phyloP scores from a whole-genome alignment of 2,888 invertebrate species.

The Ophion costatus region DNA sequence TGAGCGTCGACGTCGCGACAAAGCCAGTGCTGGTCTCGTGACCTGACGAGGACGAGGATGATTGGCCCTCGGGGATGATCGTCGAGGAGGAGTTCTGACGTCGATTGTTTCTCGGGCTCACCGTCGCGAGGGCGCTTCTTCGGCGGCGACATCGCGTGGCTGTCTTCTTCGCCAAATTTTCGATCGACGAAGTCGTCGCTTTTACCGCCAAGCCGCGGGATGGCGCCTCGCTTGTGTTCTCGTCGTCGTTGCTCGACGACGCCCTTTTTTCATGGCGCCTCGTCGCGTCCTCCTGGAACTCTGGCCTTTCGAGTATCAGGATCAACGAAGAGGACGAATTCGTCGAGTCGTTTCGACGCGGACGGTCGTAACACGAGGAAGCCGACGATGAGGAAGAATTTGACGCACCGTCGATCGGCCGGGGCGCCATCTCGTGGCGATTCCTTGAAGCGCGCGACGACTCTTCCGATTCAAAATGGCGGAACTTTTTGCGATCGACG shows the following conservation, averaged over 20 bases:
- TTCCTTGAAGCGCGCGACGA: constrained; percentile 24
- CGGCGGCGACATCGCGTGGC: constrained; percentile 48
- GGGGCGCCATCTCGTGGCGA: constrained; percentile 47
- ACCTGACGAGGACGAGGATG: not conserved
- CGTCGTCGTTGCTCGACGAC: not conserved
- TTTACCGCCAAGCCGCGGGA: constrained; percentile 29
- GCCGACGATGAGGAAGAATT: constrained; percentile 50
- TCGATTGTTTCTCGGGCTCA: constrained; percentile 49
- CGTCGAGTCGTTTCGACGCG: constrained; percentile 49
- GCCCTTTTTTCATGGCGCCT: not conserved
- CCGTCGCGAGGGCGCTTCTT: constrained; percentile 31
- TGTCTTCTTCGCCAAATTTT: constrained; percentile 53
- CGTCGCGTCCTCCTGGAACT: not conserved
- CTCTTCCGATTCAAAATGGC: constrained; percentile 15
- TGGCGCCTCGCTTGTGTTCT: not conserved
- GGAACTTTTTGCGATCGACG: constrained; percentile 17
- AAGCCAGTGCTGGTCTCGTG: constrained; percentile 40
- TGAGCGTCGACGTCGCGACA: constrained; percentile 61
- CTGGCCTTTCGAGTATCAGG: constrained; percentile 56
- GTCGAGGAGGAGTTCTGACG: not conserved
- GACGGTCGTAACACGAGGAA: constrained; percentile 52
- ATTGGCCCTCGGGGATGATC: not conserved
- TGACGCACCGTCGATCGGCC: constrained; percentile 49
- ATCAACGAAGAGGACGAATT: constrained; percentile 63
- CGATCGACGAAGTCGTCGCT: constrained; percentile 55